phyloP scores from a whole-genome alignment of 2,113 vertebrate species.

The Stictonetta naevosa region DNA sequence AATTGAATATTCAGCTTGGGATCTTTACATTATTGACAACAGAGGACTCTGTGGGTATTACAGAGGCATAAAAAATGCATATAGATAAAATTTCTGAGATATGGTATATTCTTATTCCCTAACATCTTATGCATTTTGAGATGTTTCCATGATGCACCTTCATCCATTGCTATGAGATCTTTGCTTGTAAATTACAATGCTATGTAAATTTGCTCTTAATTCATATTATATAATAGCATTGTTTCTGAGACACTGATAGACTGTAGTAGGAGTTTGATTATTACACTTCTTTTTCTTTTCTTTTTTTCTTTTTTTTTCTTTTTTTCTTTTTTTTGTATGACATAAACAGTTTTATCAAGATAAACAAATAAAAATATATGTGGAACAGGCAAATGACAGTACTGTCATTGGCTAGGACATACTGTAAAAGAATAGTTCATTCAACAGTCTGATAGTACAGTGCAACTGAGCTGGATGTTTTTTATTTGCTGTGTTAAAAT shows the following conservation, averaged over 20 bases:
- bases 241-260: background rate
- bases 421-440: background rate
- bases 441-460: background rate
- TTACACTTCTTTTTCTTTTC: background rate
- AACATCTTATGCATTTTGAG: background rate
- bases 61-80: background rate
- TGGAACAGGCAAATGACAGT: background rate
- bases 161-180: background rate
- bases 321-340: background rate
- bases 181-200: background rate
- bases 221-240: background rate
- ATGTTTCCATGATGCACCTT: background rate
- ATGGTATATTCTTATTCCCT: background rate
- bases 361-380: background rate
- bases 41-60: background rate
- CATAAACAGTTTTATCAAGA: background rate
- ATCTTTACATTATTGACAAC: background rate
- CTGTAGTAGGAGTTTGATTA: background rate
- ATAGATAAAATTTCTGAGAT: background rate
- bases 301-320: background rate
- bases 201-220: background rate
- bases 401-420: background rate
- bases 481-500: background rate
- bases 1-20: background rate
- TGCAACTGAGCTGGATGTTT: background rate